phyloP scores from a whole-genome alignment of 2,888 invertebrate genomes.

The Coleophora flavipennella region DNA sequence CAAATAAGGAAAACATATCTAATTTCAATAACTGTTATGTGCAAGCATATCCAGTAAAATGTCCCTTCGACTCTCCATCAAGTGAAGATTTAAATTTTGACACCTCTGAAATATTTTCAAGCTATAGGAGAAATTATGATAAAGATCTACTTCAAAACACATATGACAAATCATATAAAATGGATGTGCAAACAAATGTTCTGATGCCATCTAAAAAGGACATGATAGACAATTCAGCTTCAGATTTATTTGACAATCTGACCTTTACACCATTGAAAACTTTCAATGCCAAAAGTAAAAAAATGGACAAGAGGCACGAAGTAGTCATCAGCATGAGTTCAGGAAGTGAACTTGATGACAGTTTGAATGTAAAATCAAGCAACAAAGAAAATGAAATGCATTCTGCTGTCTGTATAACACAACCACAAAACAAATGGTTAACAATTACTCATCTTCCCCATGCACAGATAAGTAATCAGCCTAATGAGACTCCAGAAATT shows the following conservation, averaged over 20 bases:
- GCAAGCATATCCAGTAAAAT: conserved; percentile 28
- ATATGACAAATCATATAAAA: conserved; percentile 36
- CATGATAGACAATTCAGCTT: conserved; percentile 23
- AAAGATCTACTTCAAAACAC: conserved; percentile 37
- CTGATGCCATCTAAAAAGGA: conserved; percentile 48
- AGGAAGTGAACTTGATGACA: conserved; percentile 54
- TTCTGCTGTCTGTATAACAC: conserved; percentile 46
- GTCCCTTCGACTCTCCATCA: conserved; percentile 52
- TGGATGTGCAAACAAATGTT: conserved; percentile 24
- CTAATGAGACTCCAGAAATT: conserved; percentile 31
- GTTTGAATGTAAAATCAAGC: conserved; percentile 34
- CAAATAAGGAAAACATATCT: conserved; percentile 40
- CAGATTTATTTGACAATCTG: conserved; percentile 55
- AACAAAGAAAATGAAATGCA: conserved; percentile 54
- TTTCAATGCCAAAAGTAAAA: conserved; percentile 33
- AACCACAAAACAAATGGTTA: conserved; percentile 43
- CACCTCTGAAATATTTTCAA: conserved; percentile 56
- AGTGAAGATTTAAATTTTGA: conserved; percentile 47
- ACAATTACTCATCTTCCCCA: conserved; percentile 34
- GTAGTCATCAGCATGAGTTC: conserved; percentile 51
- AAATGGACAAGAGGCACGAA: conserved; percentile 48
- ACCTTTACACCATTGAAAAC: conserved; percentile 56
- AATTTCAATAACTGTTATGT: conserved; percentile 30
- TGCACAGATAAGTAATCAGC: conserved; percentile 24
- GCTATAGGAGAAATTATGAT: conserved; percentile 31